Base-by-base conservation (phyloP, 2,888 invertebrate genomes). In the Lithophane socia region DNA sequence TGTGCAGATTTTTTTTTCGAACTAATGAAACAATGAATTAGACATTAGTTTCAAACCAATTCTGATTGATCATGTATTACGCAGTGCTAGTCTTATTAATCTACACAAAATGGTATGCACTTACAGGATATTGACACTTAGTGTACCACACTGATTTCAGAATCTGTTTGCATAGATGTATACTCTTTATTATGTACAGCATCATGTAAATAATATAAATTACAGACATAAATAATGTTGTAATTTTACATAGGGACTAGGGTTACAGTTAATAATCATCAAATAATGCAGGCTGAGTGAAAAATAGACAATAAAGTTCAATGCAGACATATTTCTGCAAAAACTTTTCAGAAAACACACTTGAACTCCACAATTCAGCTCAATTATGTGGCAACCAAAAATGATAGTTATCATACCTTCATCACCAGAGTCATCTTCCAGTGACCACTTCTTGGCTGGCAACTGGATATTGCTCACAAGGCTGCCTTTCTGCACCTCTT, bases 381-480 rank as follows among this genome's bases (percentile, higher is more conserved):
- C n/a, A 56, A 1, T n/a, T 4, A n/a, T 56, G n/a, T n/a, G n/a
- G 0, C 54, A 54, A 47, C 37, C 37, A 37, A 29, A 29, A 12
- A 49, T n/a, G 1, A 52, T 16, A n/a, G 10, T 10, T 18, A 42
- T 56, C 10, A 5, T 58, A 73, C 98, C 98, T 94, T 99, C 99
- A 92, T 99, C 99, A 84, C 99, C 99, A 83, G 99, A 99, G 91
- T 99, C 99, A 94, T 99, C 99, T 93, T 99, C 99, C 74, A 99
- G 96, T 76, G 99, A 99, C 99, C 99, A 99, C 91, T 99, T 99
- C 94, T 99, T 99, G 42, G 96, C 93, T 0, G 97, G 96, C 83
- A 97, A 88, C 88, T 97, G 97, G 77, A 97, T 97, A 88, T 96
- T 97, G 58, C 97, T 97, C 73, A 97, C 92, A 66, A 98, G 94